A percentile compares a stretch with the other conserved stretches of the same genome.
These are phyloP conservation scores for Melanostoma mellinum DNA, from an alignment of 2,888 invertebrate species.

Conservation along the genomic window DNA sequence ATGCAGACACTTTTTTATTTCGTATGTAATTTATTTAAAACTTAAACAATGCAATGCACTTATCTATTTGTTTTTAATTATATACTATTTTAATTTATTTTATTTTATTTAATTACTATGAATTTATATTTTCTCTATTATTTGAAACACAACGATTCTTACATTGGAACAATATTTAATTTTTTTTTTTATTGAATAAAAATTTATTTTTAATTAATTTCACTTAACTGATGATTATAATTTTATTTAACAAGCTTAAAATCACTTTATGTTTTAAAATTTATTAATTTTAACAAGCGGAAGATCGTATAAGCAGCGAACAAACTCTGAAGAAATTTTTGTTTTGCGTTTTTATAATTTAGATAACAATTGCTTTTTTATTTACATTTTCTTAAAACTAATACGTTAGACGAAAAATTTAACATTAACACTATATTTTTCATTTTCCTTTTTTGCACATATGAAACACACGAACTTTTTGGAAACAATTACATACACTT, in stretches of 20 bases:
- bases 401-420: conserved; percentile 20
- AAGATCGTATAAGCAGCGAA: conserved; percentile 69
- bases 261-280: conserved; percentile 13
- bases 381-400: conserved; percentile 18
- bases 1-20: conserved; percentile 4
- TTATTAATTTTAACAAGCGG: conserved; percentile 51
- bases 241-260: conserved; percentile 30
- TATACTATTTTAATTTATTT: conserved; percentile 2
- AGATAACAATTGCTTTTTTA: conserved; percentile 39
- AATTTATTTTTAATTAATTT: conserved; percentile 17
- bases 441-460: conserved; percentile 27
- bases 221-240: conserved; percentile 17
- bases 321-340: conserved; percentile 32
- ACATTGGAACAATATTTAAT: conserved; percentile 50
- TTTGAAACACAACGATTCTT: conserved; percentile 56
- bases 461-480: conserved; percentile 9
- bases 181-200: background rate
- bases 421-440: conserved; percentile 8
- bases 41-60: conserved; percentile 12
- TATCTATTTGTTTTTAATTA: conserved; percentile 14
- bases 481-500: conserved; percentile 36
- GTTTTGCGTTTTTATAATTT: conserved; percentile 23
- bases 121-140: conserved; percentile 18
- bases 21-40: conserved; percentile 10
- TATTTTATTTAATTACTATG: conserved; percentile 9